Evolutionary conservation across 2,888 invertebrate species (phyloP), one percentile per base, ranked within the genome.

Genomic region (Drosophila lacicola): DNA sequence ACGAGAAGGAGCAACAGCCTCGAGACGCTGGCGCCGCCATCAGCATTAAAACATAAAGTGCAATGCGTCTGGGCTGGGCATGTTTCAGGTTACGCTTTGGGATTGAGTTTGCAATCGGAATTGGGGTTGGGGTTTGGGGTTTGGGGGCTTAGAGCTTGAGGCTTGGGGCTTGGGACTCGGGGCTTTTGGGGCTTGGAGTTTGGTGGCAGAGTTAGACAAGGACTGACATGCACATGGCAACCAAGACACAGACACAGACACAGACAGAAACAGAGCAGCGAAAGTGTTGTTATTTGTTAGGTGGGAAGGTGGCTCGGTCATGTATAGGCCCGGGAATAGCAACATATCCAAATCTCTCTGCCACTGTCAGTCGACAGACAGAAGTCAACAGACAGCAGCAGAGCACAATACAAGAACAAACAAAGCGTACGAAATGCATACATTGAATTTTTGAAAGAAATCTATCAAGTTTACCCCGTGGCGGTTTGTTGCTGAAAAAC

Each of bases 401-500:
- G 13, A 44, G 41, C 67, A 64, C 67, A 60, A 65, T 49, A 54
- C 53, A 51, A 70, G 65, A 55, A 36, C 81, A 86, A 77, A 60
- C 70, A 78, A 60, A 57, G 58, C 50, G 46, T 71, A 51, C 57
- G 65, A 63, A 78, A 63, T 69, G 77, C 78, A 80, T 70, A 60
- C 62, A 74, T 72, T 78, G 69, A 85, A 77, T 71, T 74, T 77
- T 78, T 33, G 61, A 44, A 19, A 58, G 50, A 72, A 76, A 83
- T 86, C 83, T 75, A 88, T 88, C 83, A 86, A 88, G 81, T 74
- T 75, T 80, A 78, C 78, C 82, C 70, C 68, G 49, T 60, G 80
- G 64, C 50, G 64, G 57, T 44, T 37, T 54, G 41, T 19, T 19
- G 21, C 33, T 56, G 36, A 42, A 60, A 55, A 53, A 29, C 54